phyloP scores from a whole-genome alignment of 1,140 invertebrate species.

The Spodoptera frugiperda region DNA sequence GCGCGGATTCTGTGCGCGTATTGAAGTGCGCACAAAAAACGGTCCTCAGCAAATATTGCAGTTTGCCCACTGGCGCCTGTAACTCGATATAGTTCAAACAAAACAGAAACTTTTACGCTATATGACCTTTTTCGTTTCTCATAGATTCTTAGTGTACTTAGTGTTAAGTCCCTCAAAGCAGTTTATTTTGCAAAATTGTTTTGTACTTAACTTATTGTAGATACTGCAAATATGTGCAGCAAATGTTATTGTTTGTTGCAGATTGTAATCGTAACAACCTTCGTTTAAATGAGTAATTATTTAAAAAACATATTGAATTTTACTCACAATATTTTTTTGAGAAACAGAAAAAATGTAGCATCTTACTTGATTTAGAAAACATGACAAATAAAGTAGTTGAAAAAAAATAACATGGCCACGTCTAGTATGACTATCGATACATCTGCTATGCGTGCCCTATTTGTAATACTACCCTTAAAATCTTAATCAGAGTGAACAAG shows the following conservation, averaged over 20 bases:
- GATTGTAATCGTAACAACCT: too few relatives aligned
- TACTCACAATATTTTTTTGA: too few relatives aligned
- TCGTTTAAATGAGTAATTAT: too few relatives aligned
- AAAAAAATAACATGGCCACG: conserved; percentile 5
- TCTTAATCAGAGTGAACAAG: conserved; percentile 47
- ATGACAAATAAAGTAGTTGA: not conserved
- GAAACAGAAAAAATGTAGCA: too few relatives aligned
- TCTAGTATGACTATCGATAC: conserved; percentile 13
- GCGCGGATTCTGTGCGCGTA: conserved; percentile 18
- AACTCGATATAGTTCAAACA: conserved; percentile 65
- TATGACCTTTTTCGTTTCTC: conserved; percentile 9
- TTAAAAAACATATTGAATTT: too few relatives aligned
- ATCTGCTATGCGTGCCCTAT: conserved; percentile 37
- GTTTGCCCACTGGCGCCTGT: conserved; percentile 81
- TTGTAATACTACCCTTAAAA: conserved; percentile 43
- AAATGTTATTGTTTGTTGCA: too few relatives aligned
- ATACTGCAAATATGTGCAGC: too few relatives aligned
- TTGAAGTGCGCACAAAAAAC: conserved; percentile 47
- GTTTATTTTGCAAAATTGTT: too few relatives aligned
- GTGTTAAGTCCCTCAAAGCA: too few relatives aligned
- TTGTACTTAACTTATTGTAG: too few relatives aligned
- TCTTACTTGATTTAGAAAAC: too few relatives aligned
- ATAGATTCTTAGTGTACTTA: not conserved
- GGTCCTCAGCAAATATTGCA: conserved; percentile 77
- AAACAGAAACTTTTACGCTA: conserved; percentile 37